Evolutionary conservation across 2,797 vertebrate species (phyloP).

Genomic region (Paramormyrops hopkinsi): DNA sequence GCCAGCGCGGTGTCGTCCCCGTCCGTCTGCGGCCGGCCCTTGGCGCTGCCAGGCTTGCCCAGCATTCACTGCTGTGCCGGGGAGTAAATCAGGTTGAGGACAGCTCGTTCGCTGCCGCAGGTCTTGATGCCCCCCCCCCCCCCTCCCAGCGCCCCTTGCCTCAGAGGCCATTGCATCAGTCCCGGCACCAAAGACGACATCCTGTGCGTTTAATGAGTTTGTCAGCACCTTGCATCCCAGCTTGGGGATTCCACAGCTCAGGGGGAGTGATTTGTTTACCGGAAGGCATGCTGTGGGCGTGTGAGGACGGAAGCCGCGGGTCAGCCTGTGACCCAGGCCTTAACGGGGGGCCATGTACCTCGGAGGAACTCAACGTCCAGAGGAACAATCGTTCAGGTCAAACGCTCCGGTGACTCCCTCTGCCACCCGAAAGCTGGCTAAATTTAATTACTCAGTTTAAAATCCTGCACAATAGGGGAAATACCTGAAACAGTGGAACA

Average conservation of each 20-base stretch:
- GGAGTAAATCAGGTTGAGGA: constrained; percentile 13
- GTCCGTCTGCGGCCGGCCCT: neutral
- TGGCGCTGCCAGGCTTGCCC: neutral
- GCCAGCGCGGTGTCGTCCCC: neutral
- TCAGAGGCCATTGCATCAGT: constrained; percentile 7
- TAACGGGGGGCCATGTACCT: neutral
- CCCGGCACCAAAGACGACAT: neutral
- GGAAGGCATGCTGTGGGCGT: neutral
- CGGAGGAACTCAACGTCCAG: neutral
- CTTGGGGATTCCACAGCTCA: neutral
- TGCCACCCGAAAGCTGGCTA: neutral
- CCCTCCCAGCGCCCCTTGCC: neutral
- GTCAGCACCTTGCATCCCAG: neutral
- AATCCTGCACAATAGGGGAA: neutral
- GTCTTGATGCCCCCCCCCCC: neutral
- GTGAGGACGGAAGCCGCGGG: neutral
- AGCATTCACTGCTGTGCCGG: neutral
- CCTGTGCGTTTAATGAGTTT: constrained; percentile 13
- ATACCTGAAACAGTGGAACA: neutral
- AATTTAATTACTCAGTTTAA: neutral
- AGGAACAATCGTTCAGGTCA: neutral
- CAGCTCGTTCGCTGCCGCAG: neutral
- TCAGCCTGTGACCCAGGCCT: neutral
- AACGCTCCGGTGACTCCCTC: neutral
- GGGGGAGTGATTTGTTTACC: neutral